Base-by-base conservation (phyloP, 2,888 invertebrate genomes). In the Epirrhoe alternata region DNA sequence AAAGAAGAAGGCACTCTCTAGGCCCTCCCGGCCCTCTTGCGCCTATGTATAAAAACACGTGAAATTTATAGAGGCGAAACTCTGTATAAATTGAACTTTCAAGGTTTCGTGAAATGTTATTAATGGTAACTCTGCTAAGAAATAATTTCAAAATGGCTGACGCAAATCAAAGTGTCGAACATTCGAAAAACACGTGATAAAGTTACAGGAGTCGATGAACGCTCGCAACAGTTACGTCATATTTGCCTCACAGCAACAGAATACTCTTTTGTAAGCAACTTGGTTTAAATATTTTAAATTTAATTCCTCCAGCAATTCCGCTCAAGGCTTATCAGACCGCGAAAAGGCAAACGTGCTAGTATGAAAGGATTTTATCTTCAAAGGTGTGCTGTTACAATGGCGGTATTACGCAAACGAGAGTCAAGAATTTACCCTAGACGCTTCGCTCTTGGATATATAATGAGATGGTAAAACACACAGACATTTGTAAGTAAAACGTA, bases 361-460 rank as follows among this genome's bases (percentile, higher is more conserved):
- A 79, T 77, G 77, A 77, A 80, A 80, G 75, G 81, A 83, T 86
- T 86, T 87, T 87, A 85, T 85, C 85, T 85, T 83, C 84, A 84
- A 85, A 88, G 86, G 85, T 88, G 86, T 82, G 82, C 77, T 74
- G 82, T 82, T 81, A 88, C 86, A 89, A 87, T 86, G 80, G 82
- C 77, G 79, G 83, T 79, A 82, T 86, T 82, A 85, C 82, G 81
- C 82, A 86, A 86, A 86, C 83, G 86, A 84, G 86, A 85, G 79
- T 82, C 77, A 81, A 82, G 83, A 86, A 83, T 86, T 84, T 82
- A 82, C 82, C 52, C 51, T 63, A 57, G 62, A 50, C 52, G 63
- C 53, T 62, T 75, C 76, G 74, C 77, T 79, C 77, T 70, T 72
- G 68, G 75, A 73, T 78, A 79, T 83, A 84, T 88, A 87, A 89